Evolutionary conservation across 1,140 invertebrate species (phyloP).

Genomic region (Nasonia longicornis): DNA sequence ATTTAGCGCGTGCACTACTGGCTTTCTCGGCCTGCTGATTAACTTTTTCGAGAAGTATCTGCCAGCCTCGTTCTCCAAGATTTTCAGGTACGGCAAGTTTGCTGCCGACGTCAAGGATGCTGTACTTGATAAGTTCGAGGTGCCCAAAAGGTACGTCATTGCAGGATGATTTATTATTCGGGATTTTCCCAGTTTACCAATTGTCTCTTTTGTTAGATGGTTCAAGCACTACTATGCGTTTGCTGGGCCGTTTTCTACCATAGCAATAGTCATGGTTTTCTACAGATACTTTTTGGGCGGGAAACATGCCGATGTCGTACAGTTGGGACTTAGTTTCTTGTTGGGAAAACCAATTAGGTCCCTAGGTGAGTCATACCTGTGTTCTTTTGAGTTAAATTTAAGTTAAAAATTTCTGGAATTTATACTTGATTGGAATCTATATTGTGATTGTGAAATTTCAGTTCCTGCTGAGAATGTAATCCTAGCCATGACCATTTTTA

Average conservation of each 20-base stretch:
- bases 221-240: constrained; percentile 83
- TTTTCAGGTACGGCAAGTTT: constrained; percentile 79
- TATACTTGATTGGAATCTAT: constrained; percentile 5
- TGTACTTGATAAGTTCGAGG: constrained; percentile 70
- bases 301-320: constrained; percentile 65
- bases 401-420: constrained; percentile 19
- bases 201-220: constrained; percentile 64
- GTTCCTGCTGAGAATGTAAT: constrained; percentile 71
- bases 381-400: constrained; percentile 19
- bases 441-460: constrained; percentile 57
- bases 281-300: constrained; percentile 67
- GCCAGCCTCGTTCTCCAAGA: constrained; percentile 73
- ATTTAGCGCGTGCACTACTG: constrained; percentile 66
- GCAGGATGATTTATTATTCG: constrained; percentile 26
- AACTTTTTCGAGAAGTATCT: constrained; percentile 74
- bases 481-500: constrained; percentile 73
- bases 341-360: constrained; percentile 68
- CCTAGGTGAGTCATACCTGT: constrained; percentile 61
- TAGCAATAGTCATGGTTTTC: constrained; percentile 67
- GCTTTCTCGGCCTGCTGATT: constrained; percentile 72
- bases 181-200: not conserved
- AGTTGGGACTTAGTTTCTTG: constrained; percentile 68
- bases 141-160: constrained; percentile 74
- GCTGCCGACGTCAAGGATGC: constrained; percentile 69
- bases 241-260: constrained; percentile 70